Conservation (phyloP, 2,113 vertebrate species). For the Gobio gobio region DNA sequence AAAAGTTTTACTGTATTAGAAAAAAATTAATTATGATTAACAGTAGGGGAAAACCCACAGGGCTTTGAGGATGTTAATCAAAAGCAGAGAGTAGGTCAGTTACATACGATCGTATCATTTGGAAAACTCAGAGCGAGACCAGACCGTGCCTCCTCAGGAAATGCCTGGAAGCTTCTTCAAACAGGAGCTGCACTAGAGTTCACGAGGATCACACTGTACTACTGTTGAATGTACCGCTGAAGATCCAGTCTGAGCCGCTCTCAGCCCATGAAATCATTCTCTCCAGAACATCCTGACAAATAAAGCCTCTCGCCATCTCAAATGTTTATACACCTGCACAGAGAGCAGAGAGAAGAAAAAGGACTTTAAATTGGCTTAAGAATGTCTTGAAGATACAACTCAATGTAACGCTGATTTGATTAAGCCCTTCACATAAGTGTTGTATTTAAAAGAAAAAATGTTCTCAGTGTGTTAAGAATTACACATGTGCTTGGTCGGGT, state of each 20-base stretch:
- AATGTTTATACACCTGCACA: conserved; percentile 25
- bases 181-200: conserved; percentile 9
- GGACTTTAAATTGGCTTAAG: neutral
- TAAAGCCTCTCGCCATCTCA: conserved; percentile 11
- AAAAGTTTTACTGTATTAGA: too few species aligned
- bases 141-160: neutral
- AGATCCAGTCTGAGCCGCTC: conserved; percentile 30
- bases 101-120: neutral
- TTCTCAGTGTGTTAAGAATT: neutral
- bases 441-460: neutral
- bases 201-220: neutral
- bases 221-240: conserved; percentile 6
- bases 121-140: neutral
- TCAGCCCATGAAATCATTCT: conserved; percentile 37
- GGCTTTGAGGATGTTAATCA: neutral
- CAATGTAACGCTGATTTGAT: neutral
- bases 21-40: neutral
- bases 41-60: neutral
- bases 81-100: neutral
- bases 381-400: conserved; percentile 1
- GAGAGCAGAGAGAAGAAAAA: neutral
- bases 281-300: conserved; percentile 29
- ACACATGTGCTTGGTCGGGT: neutral
- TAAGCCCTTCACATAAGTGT: neutral
- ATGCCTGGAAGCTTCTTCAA: conserved; percentile 28